A percentile compares a stretch with the other conserved stretches of the same genome.
Evolutionary conservation across 2,113 vertebrate species (phyloP).

Genomic region (Meleagris gallopavo): DNA sequence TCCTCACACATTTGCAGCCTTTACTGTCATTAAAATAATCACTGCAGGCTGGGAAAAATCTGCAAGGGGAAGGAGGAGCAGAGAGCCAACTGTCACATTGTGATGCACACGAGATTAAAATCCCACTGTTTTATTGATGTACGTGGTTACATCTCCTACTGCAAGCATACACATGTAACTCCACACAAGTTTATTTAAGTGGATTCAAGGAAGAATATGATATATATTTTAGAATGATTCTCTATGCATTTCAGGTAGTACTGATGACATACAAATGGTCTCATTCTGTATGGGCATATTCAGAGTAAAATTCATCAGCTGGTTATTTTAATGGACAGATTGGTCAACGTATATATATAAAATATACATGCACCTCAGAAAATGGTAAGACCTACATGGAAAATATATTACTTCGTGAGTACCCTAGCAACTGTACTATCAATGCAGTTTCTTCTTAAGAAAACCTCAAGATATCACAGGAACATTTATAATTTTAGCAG

Average conservation of each 20-base stretch:
- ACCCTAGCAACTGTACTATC: not conserved
- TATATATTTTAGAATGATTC: not conserved
- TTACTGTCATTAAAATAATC: not conserved
- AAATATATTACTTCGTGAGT: conserved; percentile 1
- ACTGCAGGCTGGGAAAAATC: not conserved
- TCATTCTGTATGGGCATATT: not conserved
- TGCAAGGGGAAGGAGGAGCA: not conserved
- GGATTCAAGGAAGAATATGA: not conserved
- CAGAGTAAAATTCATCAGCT: not conserved
- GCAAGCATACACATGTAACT: not conserved
- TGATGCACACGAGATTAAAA: not conserved
- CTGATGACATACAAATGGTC: not conserved
- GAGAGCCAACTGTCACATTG: fast-evolving
- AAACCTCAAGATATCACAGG: conserved; percentile 45
- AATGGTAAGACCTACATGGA: not conserved
- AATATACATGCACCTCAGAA: not conserved
- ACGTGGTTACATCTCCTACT: not conserved
- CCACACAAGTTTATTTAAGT: fast-evolving
- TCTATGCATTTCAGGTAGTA: not conserved
- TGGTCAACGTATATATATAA: fast-evolving
- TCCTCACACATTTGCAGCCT: not conserved
- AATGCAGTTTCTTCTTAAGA: conserved; percentile 3
- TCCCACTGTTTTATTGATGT: not conserved
- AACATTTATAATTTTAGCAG: conserved; percentile 5
- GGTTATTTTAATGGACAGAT: not conserved